A percentile compares a stretch with the other conserved stretches of the same genome.
These are phyloP conservation scores for Incurvaria masculella DNA, from an alignment of 2,888 invertebrate genomes.

Conservation along the genomic window DNA sequence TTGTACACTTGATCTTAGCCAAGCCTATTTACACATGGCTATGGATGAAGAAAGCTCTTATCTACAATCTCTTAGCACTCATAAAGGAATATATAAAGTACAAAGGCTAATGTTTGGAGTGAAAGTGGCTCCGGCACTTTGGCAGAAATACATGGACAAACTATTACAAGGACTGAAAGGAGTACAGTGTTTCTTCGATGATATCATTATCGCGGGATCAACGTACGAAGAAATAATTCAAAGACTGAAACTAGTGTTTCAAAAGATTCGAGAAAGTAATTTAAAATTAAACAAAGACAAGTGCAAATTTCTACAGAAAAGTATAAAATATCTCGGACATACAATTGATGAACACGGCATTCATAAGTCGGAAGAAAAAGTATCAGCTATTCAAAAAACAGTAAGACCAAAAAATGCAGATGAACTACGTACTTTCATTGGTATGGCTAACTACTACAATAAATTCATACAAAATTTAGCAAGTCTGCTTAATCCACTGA, in stretches of 20 bases:
- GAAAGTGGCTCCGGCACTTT: conserved; percentile 19
- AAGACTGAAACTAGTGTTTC: conserved; percentile 1
- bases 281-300: conserved; percentile 13
- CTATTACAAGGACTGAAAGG: conserved; percentile 19
- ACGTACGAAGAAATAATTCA: conserved; percentile 9
- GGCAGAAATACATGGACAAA: conserved; percentile 24
- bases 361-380: conserved; percentile 11
- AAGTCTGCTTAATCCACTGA: conserved; percentile 2
- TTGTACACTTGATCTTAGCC: conserved; percentile 11
- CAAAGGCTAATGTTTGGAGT: conserved; percentile 23
- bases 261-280: conserved; percentile 7
- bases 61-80: conserved; percentile 18
- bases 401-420: conserved; percentile 9
- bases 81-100: conserved; percentile 21
- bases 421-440: conserved; percentile 13
- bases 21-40: conserved; percentile 8
- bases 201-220: conserved; percentile 19
- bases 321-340: conserved; percentile 15
- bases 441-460: conserved; percentile 13
- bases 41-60: conserved; percentile 7
- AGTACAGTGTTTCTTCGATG: conserved; percentile 23
- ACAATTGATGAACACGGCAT: conserved; percentile 10
- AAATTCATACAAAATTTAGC: conserved; percentile 10
- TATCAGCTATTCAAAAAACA: conserved; percentile 9
- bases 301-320: conserved; percentile 14